Evolutionary conservation across 2,113 vertebrate genomes (phyloP).

Genomic region (Tetrax tetrax): DNA sequence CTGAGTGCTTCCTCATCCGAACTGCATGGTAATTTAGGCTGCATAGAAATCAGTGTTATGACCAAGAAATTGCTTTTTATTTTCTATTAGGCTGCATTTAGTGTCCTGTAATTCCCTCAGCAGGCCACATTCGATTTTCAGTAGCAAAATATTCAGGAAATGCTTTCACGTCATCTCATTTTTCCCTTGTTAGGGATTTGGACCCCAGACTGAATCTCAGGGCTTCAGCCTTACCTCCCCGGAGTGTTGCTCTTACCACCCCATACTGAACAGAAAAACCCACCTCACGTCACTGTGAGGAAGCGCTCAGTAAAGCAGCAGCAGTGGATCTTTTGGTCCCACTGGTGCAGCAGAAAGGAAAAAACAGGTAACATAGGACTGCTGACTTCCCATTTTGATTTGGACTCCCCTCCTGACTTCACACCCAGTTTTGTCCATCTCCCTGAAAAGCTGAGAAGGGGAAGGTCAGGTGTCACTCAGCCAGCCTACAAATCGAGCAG

Average conservation of each 20-base stretch:
- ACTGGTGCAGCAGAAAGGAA: not conserved
- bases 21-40: not conserved
- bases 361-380: rapidly evolving
- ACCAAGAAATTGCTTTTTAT: not conserved
- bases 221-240: not conserved
- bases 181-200: not conserved
- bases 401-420: not conserved
- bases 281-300: not conserved
- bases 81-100: not conserved
- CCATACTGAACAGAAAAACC: not conserved
- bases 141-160: not conserved
- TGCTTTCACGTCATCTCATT: not conserved
- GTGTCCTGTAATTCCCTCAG: not conserved
- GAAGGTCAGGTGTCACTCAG: not conserved
- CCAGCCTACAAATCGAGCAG: not conserved
- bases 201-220: not conserved
- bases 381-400: not conserved
- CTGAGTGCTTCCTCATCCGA: not conserved
- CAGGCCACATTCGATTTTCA: not conserved
- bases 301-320: not conserved
- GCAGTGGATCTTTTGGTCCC: not conserved
- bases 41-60: not conserved
- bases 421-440: not conserved
- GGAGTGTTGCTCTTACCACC: not conserved
- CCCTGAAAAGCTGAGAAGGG: not conserved